Evolutionary conservation across 2,888 invertebrate species (phyloP), one percentile per base, ranked within the genome.

Genomic region (Dilophus febrilis): DNA sequence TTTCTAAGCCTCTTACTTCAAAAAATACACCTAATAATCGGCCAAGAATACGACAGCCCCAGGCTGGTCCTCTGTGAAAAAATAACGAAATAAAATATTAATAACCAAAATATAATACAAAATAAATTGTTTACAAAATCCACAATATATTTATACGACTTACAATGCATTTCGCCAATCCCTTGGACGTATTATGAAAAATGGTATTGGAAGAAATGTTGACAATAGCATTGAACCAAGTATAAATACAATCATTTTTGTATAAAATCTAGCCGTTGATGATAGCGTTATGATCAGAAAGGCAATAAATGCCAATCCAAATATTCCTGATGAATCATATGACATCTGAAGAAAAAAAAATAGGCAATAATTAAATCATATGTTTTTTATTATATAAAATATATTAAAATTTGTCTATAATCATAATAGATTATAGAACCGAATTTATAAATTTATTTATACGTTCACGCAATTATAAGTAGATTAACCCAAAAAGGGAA

Each of bases 101-200:
- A 28, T 29, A 19, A 13, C 16, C 7, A 40, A 32, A 22, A 36
- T 28, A 35, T 19, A n/a, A n/a, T 12, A 22, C 22, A 19, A 32
- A 33, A 37, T 35, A 3, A 22, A 30, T 39, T 26, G 3, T 41
- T 16, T 34, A 42, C 11, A n/a, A 16, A 19, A 42, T 17, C 18
- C 5, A 18, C 19, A 22, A 4, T n/a, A 26, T 30, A 32, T n/a
- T 16, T 29, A 26, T 29, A 58, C 37, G 38, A 74, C 81, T 81
- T 68, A 86, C 85, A 84, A 57, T 13, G 80, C 84, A 63, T 86
- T 86, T 53, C 68, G 74, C 48, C 79, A 78, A 55, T 78, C 73
- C 47, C 73, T 70, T 3, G 84, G 82, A 47, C 68, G 71, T 16
- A 77, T 54, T 43, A 85, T 58, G 80, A 84, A 84, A 33, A 85